phyloP scores from a whole-genome alignment of 2,113 vertebrate species.

The Leptocoma aspasia region DNA sequence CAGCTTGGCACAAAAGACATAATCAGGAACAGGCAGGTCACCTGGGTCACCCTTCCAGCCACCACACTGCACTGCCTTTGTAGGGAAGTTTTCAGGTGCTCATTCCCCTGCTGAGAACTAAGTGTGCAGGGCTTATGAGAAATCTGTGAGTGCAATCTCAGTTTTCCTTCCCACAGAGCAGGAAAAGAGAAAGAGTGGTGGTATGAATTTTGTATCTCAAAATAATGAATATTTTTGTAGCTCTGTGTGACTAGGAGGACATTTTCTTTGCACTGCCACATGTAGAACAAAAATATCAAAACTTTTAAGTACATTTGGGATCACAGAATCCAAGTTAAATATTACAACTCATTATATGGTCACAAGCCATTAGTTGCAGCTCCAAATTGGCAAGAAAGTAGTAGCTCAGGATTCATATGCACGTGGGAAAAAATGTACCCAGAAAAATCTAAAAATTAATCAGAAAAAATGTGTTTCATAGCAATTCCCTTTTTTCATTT shows the following conservation, averaged over 20 bases:
- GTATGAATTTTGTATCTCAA: background rate
- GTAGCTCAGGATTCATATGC: constrained; percentile 35
- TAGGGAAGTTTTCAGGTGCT: background rate
- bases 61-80: background rate
- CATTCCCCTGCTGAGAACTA: background rate
- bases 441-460: constrained; percentile 69
- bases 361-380: constrained; percentile 48
- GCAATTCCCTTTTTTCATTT: constrained; percentile 58
- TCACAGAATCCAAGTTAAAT: constrained; percentile 56
- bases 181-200: background rate
- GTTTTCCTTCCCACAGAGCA: background rate
- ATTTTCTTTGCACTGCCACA: background rate
- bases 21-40: background rate
- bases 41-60: background rate
- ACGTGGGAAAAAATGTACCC: constrained; percentile 41
- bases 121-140: background rate
- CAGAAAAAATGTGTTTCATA: constrained; percentile 54
- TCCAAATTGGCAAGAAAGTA: constrained; percentile 53
- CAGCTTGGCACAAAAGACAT: background rate
- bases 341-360: constrained; percentile 46
- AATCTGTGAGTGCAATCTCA: background rate
- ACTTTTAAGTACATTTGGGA: constrained; percentile 46
- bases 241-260: background rate
- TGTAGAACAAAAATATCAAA: constrained; percentile 32
- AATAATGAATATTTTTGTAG: background rate